These are phyloP conservation scores for Chaetophractus vellerosus DNA, from an alignment of 2,797 vertebrate species.

Conservation along the genomic window DNA sequence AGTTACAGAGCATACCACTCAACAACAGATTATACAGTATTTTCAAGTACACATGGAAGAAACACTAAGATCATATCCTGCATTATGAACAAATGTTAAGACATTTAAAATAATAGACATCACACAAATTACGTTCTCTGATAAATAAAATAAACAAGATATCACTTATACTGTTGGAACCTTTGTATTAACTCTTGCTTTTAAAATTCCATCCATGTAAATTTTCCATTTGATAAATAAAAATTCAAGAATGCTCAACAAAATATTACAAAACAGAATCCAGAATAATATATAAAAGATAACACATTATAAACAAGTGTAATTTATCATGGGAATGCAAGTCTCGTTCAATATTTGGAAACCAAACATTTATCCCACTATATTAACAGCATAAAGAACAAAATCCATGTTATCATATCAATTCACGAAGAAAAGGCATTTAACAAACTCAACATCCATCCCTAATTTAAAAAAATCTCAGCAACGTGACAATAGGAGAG, in stretches of 20 bases:
- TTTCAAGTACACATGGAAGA: not conserved
- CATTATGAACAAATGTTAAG: not conserved
- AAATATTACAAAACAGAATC: not conserved
- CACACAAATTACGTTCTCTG: not conserved
- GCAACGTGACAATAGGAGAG: not conserved
- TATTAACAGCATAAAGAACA: not conserved
- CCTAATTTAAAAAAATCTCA: not conserved
- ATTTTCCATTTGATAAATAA: not conserved
- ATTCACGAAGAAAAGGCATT: not conserved
- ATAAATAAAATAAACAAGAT: not conserved
- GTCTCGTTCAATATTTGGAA: not conserved
- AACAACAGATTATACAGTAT: not conserved
- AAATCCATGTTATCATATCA: not conserved
- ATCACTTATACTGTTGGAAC: not conserved
- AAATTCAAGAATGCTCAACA: not conserved
- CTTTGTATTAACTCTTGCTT: not conserved
- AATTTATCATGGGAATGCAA: not conserved
- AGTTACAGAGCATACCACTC: not conserved
- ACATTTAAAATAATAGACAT: not conserved
- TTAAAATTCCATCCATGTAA: not conserved
- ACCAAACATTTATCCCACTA: not conserved
- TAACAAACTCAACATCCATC: not conserved
- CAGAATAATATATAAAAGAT: not conserved
- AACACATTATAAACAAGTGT: not conserved
- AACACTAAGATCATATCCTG: not conserved